Percentiles rank a stretch among this genome's conserved stretches.
Evolutionary conservation across 2,888 invertebrate genomes (phyloP).

Genomic region (Eudasyphora cyanicolor): DNA sequence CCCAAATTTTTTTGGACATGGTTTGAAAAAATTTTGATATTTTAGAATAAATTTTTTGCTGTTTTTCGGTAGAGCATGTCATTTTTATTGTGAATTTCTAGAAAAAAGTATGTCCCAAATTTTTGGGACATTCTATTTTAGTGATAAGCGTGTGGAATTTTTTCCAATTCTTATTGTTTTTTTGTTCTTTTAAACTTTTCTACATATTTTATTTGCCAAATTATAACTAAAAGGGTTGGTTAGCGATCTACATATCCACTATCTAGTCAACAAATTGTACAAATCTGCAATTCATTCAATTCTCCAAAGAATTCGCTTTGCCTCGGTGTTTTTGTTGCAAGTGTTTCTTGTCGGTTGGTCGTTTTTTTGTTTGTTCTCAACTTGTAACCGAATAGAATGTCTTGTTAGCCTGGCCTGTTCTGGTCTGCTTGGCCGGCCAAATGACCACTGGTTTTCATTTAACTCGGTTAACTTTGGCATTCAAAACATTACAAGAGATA

Average conservation of each 20-base stretch:
- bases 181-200: conserved; percentile 16
- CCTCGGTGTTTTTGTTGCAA: conserved; percentile 20
- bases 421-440: background rate
- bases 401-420: conserved; percentile 51
- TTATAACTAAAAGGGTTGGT: conserved; percentile 6
- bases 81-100: no score
- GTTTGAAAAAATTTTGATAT: no score
- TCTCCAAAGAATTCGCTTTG: background rate
- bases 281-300: conserved; percentile 11
- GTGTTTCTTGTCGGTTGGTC: background rate
- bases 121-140: background rate
- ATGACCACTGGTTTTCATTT: conserved; percentile 41
- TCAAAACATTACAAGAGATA: conserved; percentile 47
- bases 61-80: no score
- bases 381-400: conserved; percentile 11
- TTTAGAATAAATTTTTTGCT: no score
- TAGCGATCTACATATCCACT: background rate
- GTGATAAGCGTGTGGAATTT: no score
- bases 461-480: conserved; percentile 62
- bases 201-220: background rate
- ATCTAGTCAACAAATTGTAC: background rate
- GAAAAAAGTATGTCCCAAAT: background rate
- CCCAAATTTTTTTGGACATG: no score
- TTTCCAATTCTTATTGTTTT: conserved; percentile 38
- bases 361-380: no score